Evolutionary conservation across 2,888 invertebrate genomes (phyloP), one percentile per base, ranked within the genome.

Genomic region (Gymnocheta viridis): DNA sequence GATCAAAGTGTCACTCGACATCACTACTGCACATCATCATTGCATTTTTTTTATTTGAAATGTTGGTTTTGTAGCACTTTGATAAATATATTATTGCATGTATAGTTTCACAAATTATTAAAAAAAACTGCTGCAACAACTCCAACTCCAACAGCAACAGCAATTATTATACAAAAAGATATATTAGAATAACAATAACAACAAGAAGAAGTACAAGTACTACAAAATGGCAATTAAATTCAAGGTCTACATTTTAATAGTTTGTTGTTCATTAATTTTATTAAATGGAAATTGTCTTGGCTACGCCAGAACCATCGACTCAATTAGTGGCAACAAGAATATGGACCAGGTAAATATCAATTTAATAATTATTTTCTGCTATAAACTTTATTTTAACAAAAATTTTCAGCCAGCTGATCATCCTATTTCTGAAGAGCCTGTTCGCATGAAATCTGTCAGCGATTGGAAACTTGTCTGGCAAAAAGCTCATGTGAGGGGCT

Each of bases 171-270:
- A 4, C 4, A 19, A 17, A 32, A 17, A 9, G 4, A 32, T 17
- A 27, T 38, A 5, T 58, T 44, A 38, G 38, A 51, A 62, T n/a
- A 60, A 35, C 32, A 64, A 66, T 14, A 2, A 27, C 38, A 58
- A 67, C 10, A 60, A 64, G 5, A 60, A 17, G 24, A 41, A 44
- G 9, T 27, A 56, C 29, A 22, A 38, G 29, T 17, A 38, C 22
- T 24, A 47, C 29, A 82, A 62, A 73, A 82, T 78, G 79, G 17
- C 38, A 69, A 69, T 82, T 78, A 67, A 74, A 62, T 14, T 62
- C 72, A 79, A 73, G 82, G 78, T 58, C 2, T 79, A 17, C 22
- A 56, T 78, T n/a, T 66, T 82, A 67, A 78, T 74, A 4, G 62
- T 79, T 69, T 51, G n/a, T 17, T 29, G 66, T n/a, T 72, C 60